Evolutionary conservation across 64 coral and sea anemone species (phyloP).

Genomic region (Porites australiensis): DNA sequence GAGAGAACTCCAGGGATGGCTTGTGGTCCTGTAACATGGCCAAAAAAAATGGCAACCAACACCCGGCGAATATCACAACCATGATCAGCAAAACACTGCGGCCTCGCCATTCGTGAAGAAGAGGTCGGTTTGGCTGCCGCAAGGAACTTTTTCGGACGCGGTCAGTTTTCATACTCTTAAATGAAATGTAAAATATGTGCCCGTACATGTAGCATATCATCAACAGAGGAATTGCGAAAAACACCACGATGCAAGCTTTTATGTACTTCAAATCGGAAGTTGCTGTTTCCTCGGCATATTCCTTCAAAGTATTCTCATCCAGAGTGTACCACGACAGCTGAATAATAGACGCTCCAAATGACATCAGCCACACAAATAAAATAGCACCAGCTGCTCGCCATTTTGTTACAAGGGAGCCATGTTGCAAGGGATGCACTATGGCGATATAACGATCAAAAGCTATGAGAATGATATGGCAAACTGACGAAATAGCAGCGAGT

Average conservation of each 20-base stretch:
- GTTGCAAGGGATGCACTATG: constrained; percentile 33
- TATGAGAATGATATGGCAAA: constrained; percentile 30
- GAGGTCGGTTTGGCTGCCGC: not conserved
- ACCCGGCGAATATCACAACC: constrained; percentile 13
- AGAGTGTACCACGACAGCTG: constrained; percentile 33
- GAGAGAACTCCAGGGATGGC: not conserved
- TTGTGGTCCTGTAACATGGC: not conserved
- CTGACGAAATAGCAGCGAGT: constrained; percentile 40
- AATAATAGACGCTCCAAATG: constrained; percentile 1
- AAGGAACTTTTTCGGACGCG: not conserved
- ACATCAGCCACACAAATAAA: constrained; percentile 30
- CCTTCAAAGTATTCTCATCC: not conserved
- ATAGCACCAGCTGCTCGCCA: not conserved
- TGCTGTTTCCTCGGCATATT: not conserved
- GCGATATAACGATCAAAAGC: constrained; percentile 49
- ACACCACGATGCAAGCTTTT: constrained; percentile 10
- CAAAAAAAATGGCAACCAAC: constrained; percentile 44
- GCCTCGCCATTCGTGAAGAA: constrained; percentile 27
- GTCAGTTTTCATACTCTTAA: not conserved
- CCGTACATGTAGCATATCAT: constrained; percentile 35
- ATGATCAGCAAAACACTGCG: constrained; percentile 32
- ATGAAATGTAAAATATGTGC: constrained; percentile 33
- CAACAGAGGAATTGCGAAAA: constrained; percentile 23
- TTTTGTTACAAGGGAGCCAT: constrained; percentile 45
- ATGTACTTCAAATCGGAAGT: constrained; percentile 13